A percentile compares a stretch with the other conserved stretches of the same genome.
Conservation (phyloP, 2,888 invertebrate genomes). For the Drosophila limbata region DNA sequence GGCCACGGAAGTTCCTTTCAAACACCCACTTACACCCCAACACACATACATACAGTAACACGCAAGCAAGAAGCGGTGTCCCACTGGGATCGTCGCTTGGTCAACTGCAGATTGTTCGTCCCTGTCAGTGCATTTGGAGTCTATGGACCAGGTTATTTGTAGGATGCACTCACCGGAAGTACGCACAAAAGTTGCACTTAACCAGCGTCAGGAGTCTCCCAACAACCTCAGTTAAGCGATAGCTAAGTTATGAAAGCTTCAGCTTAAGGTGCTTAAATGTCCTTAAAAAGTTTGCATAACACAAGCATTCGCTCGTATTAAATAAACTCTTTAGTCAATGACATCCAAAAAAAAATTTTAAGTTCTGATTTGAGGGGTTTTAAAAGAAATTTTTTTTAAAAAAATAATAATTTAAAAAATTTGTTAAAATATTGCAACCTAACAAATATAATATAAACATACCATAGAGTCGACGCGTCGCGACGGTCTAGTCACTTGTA, state of each 20-base stretch:
- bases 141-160: conserved; percentile 29
- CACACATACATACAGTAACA: conserved; percentile 13
- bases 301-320: background rate
- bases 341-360: no score
- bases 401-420: no score
- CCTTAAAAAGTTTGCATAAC: background rate
- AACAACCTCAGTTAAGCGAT: conserved; percentile 9
- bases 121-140: conserved; percentile 3
- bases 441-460: no score
- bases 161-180: conserved; percentile 58
- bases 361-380: no score
- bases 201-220: conserved; percentile 33
- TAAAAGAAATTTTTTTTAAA: no score
- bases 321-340: background rate
- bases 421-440: no score
- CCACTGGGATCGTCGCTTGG: conserved; percentile 56
- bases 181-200: conserved; percentile 61
- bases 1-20: conserved; percentile 64
- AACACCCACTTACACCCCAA: conserved; percentile 30
- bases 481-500: no score
- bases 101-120: conserved; percentile 57
- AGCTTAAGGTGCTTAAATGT: background rate
- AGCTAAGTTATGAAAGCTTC: conserved; percentile 20
- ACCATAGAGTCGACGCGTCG: no score
- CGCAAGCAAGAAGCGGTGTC: conserved; percentile 14